Base-by-base conservation (phyloP, 92 coral and sea anemone species). In the Bergia puertoricense region DNA sequence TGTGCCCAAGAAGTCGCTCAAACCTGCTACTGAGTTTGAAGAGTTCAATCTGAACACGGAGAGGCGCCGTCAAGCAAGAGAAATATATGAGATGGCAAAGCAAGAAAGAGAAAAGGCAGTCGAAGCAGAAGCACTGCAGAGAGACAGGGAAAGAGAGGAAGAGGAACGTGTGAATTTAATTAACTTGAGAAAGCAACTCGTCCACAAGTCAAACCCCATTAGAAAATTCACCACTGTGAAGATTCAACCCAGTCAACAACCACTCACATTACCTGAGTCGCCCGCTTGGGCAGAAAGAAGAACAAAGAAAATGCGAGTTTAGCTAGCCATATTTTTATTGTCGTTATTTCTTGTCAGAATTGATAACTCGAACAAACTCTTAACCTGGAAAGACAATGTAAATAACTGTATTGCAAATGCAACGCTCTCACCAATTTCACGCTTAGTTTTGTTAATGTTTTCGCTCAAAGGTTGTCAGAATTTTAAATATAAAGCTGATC, bases 151-250 rank as follows among this genome's bases (percentile, higher is more conserved):
- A 89, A 88, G 88, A 67, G 95, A 94, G 46, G 94, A 94, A 42
- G 98, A 97, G 83, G 99, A 97, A 43, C 84, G 89, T 56, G 76
- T 76, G 15, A 86, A 91, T 36, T 78, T 97, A 16, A 94, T 85
- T 40, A 51, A 77, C 30, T 89, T 97, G 44, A 87, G 99, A 79
- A 95, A 94, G 72, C 96, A 95, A 57, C 89, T 97, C 80, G 99
- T 97, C 5, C 99, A 97, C 90, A 97, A 97, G 44, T 88, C 96
- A 0, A 96, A 97, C 46, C 99, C 99, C 18, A 94, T 97, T 18
- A 93, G 96, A 59, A 93, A 90, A 85, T 97, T 88, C 91, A 93
- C 92, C 77, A 44, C 77, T 9, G 92, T 97, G 1, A 85, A 90
- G 37, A 91, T 97, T 13, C 83, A 88, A 50, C 93, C 93, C 9